phyloP scores from a whole-genome alignment of 2,797 vertebrate genomes.

The Caiman crocodilus region DNA sequence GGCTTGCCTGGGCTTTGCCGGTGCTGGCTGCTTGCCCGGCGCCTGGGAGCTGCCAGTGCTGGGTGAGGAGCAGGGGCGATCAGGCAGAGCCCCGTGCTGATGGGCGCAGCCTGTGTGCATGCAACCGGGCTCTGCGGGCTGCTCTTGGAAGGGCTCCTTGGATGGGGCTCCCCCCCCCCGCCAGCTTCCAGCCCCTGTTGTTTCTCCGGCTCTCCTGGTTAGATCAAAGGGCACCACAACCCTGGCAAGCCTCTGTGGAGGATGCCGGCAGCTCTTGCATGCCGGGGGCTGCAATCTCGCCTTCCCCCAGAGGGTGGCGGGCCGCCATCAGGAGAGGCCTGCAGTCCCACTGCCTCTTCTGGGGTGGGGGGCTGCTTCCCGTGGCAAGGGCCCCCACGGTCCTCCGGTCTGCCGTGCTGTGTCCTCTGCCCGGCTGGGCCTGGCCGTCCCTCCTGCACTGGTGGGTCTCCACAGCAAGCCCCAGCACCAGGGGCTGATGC shows the following conservation, averaged over 20 bases:
- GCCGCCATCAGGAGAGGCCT: background rate
- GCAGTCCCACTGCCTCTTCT: background rate
- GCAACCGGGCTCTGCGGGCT: conserved; percentile 1
- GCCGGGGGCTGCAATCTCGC: conserved; percentile 21
- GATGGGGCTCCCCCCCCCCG: background rate
- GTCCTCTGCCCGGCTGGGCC: background rate
- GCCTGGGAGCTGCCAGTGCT: background rate
- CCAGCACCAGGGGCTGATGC: background rate
- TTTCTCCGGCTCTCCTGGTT: background rate
- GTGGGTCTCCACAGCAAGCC: too few relatives aligned
- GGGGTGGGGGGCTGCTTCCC: too few relatives aligned
- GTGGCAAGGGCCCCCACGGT: background rate
- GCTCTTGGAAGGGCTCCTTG: conserved; percentile 30
- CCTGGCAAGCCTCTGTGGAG: background rate
- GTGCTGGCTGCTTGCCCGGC: background rate
- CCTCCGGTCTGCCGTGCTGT: background rate
- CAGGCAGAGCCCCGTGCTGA: background rate
- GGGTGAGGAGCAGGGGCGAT: background rate
- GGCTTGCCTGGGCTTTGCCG: background rate
- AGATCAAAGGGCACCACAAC: background rate
- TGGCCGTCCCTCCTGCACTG: too few relatives aligned
- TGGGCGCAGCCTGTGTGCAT: background rate
- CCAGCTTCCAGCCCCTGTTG: background rate
- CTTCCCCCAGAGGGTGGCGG: conserved; percentile 52
- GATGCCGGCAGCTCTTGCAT: background rate